These are phyloP conservation scores for Aleiodes testaceus DNA, from an alignment of 2,888 invertebrate species.

Conservation along the genomic window DNA sequence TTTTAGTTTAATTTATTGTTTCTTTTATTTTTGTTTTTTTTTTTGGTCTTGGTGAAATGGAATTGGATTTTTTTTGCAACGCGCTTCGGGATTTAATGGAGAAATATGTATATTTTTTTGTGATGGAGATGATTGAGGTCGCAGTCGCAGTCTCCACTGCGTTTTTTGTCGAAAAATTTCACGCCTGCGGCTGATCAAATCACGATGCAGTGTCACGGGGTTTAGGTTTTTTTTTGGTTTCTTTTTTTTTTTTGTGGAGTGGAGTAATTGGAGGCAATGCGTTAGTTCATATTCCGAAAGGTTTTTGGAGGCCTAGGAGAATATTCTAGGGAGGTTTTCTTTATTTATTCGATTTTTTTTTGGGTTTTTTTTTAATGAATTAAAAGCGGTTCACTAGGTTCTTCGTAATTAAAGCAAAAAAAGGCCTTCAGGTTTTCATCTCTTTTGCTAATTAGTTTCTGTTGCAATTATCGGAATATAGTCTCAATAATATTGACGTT, in stretches of 20 bases:
- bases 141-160: constrained; percentile 23
- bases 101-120: constrained; percentile 30
- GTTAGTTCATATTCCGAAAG: too few relatives aligned
- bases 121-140: constrained; percentile 11
- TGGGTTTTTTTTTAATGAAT: too few relatives aligned
- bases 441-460: too few relatives aligned
- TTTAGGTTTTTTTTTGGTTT: constrained; percentile 15
- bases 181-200: constrained; percentile 15
- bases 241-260: neutral
- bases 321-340: too few relatives aligned
- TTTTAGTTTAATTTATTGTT: too few relatives aligned
- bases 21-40: neutral
- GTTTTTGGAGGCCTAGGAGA: too few relatives aligned
- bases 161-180: constrained; percentile 8
- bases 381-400: too few relatives aligned
- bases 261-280: constrained; percentile 19
- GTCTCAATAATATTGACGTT: too few relatives aligned
- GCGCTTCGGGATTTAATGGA: constrained; percentile 31
- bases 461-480: too few relatives aligned
- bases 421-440: too few relatives aligned
- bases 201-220: constrained; percentile 7
- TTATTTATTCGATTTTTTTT: too few relatives aligned
- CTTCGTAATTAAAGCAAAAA: too few relatives aligned
- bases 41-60: constrained; percentile 1
- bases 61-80: constrained; percentile 28